phyloP scores from a whole-genome alignment of 2,113 vertebrate genomes.

The Corydoras maculifer region DNA sequence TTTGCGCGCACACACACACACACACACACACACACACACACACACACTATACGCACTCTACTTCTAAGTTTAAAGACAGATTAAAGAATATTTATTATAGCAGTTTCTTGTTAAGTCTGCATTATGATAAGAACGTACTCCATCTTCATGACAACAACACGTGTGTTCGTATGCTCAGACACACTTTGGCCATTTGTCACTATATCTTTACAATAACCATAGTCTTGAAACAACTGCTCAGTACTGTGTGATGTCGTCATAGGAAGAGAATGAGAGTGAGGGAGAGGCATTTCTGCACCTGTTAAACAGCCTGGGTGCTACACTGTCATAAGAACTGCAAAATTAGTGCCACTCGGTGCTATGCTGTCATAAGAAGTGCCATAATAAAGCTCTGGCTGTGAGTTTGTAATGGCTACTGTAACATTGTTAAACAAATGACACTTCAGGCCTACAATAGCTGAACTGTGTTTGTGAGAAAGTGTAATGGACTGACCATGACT shows the following conservation, averaged over 20 bases:
- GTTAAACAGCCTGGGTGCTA: constrained; percentile 35
- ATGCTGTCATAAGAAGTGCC: constrained; percentile 27
- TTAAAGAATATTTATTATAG: too few species aligned
- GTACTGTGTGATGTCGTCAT: constrained; percentile 44
- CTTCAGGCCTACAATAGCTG: constrained; percentile 6
- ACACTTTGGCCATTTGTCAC: constrained; percentile 18
- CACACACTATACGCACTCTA: background rate
- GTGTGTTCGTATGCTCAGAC: constrained; percentile 3
- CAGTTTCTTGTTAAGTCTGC: background rate
- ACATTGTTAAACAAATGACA: constrained; percentile 47
- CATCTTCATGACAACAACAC: background rate
- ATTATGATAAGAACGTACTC: background rate
- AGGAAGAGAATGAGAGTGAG: constrained; percentile 16
- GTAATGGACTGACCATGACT: constrained; percentile 23
- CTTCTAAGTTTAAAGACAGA: too few species aligned
- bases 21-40: constrained; percentile 22
- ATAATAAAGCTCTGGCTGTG: constrained; percentile 39
- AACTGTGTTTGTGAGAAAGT: constrained; percentile 30
- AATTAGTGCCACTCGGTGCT: constrained; percentile 21
- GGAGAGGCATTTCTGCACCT: constrained; percentile 31
- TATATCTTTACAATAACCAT: constrained; percentile 14
- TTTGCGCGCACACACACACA: constrained; percentile 13
- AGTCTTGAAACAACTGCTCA: constrained; percentile 41
- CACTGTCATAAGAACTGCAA: constrained; percentile 24
- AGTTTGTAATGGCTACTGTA: constrained; percentile 45